A percentile compares a stretch with the other conserved stretches of the same genome.
Evolutionary conservation across 2,113 vertebrate species (phyloP).

Genomic region (Pogona vitticeps): DNA sequence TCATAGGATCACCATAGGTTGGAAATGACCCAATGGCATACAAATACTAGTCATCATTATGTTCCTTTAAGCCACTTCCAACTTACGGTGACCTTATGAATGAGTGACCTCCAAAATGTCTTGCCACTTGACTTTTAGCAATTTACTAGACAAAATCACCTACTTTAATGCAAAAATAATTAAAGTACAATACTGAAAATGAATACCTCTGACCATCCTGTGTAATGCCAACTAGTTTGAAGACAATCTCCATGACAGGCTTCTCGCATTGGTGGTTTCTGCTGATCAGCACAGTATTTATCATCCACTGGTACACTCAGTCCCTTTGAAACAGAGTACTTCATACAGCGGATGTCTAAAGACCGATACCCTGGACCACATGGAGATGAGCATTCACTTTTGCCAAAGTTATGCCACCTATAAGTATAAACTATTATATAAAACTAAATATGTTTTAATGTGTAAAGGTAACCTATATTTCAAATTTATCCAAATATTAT

Average conservation of each 20-base stretch:
- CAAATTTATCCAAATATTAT: background rate
- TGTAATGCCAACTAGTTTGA: conserved; percentile 90
- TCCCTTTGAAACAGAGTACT: conserved; percentile 81
- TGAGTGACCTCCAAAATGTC: too few species aligned
- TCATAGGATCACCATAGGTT: background rate
- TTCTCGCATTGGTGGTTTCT: conserved; percentile 86
- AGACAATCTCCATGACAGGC: conserved; percentile 89
- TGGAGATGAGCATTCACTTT: conserved; percentile 89
- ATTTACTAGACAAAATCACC: background rate
- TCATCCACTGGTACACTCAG: conserved; percentile 80
- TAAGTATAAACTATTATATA: conserved; percentile 57
- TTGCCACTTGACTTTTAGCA: background rate
- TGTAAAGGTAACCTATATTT: conserved; percentile 18
- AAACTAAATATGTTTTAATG: conserved; percentile 44
- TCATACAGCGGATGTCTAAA: conserved; percentile 89
- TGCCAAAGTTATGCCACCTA: conserved; percentile 90
- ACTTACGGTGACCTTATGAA: too few species aligned
- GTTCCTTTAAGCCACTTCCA: too few species aligned
- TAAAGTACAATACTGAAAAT: background rate
- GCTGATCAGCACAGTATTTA: conserved; percentile 78
- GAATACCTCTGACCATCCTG: conserved; percentile 92
- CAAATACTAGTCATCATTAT: too few species aligned
- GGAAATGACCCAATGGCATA: too few species aligned
- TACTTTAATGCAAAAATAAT: background rate
- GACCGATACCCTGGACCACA: conserved; percentile 89